Percentiles rank a stretch among this genome's conserved stretches.
Conservation (phyloP, 2,888 invertebrate genomes). For the Drosophila prolongata region DNA sequence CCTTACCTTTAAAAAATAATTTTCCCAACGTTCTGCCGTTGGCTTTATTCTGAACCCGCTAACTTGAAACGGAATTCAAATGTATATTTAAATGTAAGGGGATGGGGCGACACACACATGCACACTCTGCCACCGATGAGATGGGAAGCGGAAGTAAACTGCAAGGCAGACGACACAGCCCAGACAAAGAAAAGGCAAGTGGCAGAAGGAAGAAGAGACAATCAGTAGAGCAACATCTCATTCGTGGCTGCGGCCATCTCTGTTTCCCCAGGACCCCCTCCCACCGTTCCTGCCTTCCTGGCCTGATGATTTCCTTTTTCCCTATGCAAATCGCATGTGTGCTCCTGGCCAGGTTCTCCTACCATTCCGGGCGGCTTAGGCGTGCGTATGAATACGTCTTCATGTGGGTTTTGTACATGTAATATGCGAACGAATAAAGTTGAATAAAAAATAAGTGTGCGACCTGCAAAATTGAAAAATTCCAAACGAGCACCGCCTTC, state of each 20-base stretch:
- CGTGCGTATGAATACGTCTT: constrained; percentile 72
- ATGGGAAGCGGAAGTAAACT: constrained; percentile 46
- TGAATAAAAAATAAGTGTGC: constrained; percentile 43
- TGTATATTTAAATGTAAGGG: constrained; percentile 64
- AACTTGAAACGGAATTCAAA: constrained; percentile 79
- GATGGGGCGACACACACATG: constrained; percentile 7
- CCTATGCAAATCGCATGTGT: constrained; percentile 75
- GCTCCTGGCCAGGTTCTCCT: constrained; percentile 45
- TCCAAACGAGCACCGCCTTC: constrained; percentile 46
- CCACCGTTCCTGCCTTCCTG: constrained; percentile 1
- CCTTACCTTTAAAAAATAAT: constrained; percentile 74
- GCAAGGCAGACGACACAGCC: constrained; percentile 48
- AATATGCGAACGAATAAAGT: constrained; percentile 51
- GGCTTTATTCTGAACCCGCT: constrained; percentile 72
- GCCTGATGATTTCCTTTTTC: constrained; percentile 57
- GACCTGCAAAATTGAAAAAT: constrained; percentile 68
- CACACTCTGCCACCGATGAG: background rate
- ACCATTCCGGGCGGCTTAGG: constrained; percentile 50
- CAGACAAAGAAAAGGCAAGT: constrained; percentile 66
- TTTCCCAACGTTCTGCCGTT: constrained; percentile 57
- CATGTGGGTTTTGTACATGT: constrained; percentile 38
- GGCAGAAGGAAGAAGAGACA: constrained; percentile 65
- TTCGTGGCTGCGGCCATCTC: constrained; percentile 46
- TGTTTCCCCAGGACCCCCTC: constrained; percentile 1
- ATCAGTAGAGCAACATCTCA: constrained; percentile 73